phyloP scores from a whole-genome alignment of 2,797 vertebrate species.

The Gouania willdenowi region DNA sequence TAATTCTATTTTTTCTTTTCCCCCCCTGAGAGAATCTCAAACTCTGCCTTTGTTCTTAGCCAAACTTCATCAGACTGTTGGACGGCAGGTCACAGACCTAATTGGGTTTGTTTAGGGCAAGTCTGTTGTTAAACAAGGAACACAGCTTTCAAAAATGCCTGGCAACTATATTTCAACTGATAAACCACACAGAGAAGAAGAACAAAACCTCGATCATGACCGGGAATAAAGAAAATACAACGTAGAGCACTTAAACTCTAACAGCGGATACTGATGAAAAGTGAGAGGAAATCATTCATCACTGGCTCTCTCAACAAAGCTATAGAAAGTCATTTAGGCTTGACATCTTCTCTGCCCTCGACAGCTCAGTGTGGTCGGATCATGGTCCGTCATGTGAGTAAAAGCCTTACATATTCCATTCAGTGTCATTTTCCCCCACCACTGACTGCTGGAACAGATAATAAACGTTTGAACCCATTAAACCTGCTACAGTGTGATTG shows the following conservation, averaged over 20 bases:
- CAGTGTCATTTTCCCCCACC: slow-evolving; percentile 29
- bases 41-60: too few species aligned
- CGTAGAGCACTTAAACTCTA: slow-evolving; percentile 54
- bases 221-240: slow-evolving; percentile 31
- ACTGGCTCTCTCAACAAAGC: slow-evolving; percentile 49
- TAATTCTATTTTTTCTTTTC: too few species aligned
- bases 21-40: too few species aligned
- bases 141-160: slow-evolving; percentile 35
- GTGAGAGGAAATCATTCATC: slow-evolving; percentile 62
- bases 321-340: slow-evolving; percentile 43
- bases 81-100: slow-evolving; percentile 55
- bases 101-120: slow-evolving; percentile 56
- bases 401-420: slow-evolving; percentile 50
- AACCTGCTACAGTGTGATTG: too few species aligned
- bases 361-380: slow-evolving; percentile 35
- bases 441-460: slow-evolving; percentile 26
- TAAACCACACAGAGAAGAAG: slow-evolving; percentile 53
- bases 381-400: slow-evolving; percentile 43
- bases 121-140: slow-evolving; percentile 55
- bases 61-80: slow-evolving; percentile 36
- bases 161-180: slow-evolving; percentile 54
- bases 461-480: slow-evolving; percentile 22
- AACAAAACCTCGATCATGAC: slow-evolving; percentile 45
- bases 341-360: slow-evolving; percentile 46
- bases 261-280: slow-evolving; percentile 48